A percentile compares a stretch with the other conserved stretches of the same genome.
These are phyloP conservation scores for Tetramorium simillimum DNA, from an alignment of 1,140 invertebrate genomes.

Conservation along the genomic window DNA sequence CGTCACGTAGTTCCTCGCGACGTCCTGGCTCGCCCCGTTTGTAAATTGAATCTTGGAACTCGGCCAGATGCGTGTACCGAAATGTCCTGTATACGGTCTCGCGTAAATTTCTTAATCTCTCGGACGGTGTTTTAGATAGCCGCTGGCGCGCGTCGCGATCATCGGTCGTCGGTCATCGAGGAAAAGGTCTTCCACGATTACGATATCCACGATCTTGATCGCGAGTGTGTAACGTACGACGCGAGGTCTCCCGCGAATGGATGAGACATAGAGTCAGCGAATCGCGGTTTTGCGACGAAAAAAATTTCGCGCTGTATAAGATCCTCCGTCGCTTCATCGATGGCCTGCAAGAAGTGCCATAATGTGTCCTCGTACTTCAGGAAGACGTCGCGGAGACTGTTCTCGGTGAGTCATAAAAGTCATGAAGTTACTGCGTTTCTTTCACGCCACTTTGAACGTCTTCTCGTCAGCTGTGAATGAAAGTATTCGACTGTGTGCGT, in stretches of 20 bases:
- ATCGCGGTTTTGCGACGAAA: not conserved
- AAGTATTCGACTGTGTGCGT: too few relatives aligned
- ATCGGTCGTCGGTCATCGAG: not conserved
- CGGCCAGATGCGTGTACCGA: slow-evolving; percentile 2
- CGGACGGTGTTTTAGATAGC: not conserved
- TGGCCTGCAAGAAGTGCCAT: slow-evolving; percentile 61
- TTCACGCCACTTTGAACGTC: not conserved
- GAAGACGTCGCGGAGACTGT: slow-evolving; percentile 60
- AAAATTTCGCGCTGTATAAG: slow-evolving; percentile 7
- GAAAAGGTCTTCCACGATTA: not conserved
- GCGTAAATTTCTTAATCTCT: slow-evolving; percentile 37
- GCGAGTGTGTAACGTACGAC: not conserved
- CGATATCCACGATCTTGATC: not conserved
- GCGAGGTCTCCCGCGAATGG: not conserved
- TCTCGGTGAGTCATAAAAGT: slow-evolving; percentile 68
- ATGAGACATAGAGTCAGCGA: slow-evolving; percentile 28
- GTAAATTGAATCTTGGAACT: slow-evolving; percentile 35
- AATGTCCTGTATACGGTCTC: not conserved
- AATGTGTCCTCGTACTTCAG: slow-evolving; percentile 61
- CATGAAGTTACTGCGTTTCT: not conserved
- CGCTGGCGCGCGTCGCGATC: slow-evolving; percentile 6
- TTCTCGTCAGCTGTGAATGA: not conserved
- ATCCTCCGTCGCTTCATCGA: slow-evolving; percentile 24
- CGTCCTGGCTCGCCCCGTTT: not conserved
- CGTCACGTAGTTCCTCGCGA: not conserved